Conservation (phyloP, 2,113 vertebrate genomes). For the Grus americana region DNA sequence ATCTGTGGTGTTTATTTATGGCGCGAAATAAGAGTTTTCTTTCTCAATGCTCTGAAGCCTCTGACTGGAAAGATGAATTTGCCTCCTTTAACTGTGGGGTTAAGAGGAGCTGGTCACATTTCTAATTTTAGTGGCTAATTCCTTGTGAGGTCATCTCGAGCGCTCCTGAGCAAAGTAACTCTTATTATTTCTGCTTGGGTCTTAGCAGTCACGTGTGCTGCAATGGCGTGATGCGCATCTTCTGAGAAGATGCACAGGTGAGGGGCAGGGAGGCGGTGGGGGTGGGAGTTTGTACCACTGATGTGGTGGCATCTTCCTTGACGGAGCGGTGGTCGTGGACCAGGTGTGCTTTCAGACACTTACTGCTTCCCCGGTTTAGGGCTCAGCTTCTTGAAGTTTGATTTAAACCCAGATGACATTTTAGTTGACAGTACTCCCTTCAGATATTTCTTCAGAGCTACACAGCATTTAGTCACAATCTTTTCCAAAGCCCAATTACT, state of each 20-base stretch:
- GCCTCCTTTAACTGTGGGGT: not conserved
- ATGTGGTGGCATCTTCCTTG: not conserved
- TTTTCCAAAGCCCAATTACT: not conserved
- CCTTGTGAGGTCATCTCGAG: not conserved
- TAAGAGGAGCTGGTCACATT: not conserved
- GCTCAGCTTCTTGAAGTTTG: not conserved
- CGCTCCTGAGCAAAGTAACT: not conserved
- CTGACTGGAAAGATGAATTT: not conserved
- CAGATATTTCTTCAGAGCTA: not conserved
- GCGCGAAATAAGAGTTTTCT: not conserved
- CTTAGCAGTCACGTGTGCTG: not conserved
- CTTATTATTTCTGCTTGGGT: not conserved
- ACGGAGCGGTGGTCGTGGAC: not conserved
- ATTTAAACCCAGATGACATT: not conserved
- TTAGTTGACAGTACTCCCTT: not conserved
- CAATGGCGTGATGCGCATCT: not conserved
- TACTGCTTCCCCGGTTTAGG: not conserved
- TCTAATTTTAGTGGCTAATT: slow-evolving; percentile 51
- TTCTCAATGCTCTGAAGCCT: not conserved
- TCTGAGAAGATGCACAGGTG: not conserved
- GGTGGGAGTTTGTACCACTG: not conserved
- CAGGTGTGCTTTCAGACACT: not conserved
- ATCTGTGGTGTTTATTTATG: not conserved
- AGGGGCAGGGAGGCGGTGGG: not conserved
- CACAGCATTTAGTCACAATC: not conserved